Conservation (phyloP, 2,797 vertebrate species). For the Harpagifer antarcticus region DNA sequence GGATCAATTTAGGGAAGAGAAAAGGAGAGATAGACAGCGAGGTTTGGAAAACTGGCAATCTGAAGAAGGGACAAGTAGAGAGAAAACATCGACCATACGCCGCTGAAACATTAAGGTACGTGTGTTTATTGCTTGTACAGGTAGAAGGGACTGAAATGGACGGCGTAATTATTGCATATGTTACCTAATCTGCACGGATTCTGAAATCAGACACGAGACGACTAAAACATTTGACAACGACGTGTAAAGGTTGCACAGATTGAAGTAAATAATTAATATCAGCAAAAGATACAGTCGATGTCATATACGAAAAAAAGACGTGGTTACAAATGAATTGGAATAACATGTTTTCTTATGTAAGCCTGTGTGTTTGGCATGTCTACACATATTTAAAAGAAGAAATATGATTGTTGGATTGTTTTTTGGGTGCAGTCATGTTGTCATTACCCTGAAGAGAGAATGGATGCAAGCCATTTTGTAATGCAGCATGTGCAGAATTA, state of each 20-base stretch:
- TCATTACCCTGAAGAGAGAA: conserved; percentile 73
- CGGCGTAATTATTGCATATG: conserved; percentile 70
- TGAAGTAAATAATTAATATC: conserved; percentile 46
- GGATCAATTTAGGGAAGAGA: conserved; percentile 69
- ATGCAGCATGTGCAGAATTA: conserved; percentile 86
- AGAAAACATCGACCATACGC: conserved; percentile 67
- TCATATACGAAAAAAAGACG: conserved; percentile 32
- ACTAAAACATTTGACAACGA: background rate
- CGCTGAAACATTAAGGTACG: conserved; percentile 72
- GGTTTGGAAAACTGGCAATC: conserved; percentile 55
- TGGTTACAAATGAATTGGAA: conserved; percentile 30
- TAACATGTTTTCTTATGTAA: conserved; percentile 43
- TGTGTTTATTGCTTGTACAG: conserved; percentile 58
- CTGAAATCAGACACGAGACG: conserved; percentile 32
- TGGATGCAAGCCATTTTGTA: conserved; percentile 85
- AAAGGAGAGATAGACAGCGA: conserved; percentile 62
- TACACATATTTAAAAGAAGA: background rate
- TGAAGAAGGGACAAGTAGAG: conserved; percentile 42
- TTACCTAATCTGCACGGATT: conserved; percentile 51
- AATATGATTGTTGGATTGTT: conserved; percentile 44
- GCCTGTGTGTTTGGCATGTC: conserved; percentile 14
- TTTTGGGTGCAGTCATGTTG: conserved; percentile 75
- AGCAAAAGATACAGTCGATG: conserved; percentile 25
- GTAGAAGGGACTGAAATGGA: conserved; percentile 69
- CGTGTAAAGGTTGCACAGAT: conserved; percentile 42